Evolutionary conservation across 2,113 vertebrate species (phyloP).

Genomic region (Hiodon alosoides): DNA sequence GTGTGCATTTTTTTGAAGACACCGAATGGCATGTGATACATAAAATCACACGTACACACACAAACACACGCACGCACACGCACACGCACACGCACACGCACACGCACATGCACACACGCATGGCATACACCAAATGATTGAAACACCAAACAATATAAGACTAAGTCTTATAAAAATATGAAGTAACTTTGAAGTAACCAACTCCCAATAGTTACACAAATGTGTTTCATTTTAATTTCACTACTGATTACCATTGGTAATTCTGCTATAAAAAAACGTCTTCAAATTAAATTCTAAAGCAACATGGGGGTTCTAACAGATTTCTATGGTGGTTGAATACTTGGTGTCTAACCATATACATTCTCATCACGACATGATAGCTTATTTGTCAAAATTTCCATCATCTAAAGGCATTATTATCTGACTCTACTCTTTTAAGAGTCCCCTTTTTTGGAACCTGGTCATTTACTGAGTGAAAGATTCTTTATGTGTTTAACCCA

Average conservation of each 20-base stretch:
- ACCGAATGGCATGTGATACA: neutral
- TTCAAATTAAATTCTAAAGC: too few relatives aligned
- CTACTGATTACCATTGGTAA: constrained; percentile 24
- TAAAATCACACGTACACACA: too few relatives aligned
- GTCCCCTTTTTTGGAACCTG: neutral
- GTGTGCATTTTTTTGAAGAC: too few relatives aligned
- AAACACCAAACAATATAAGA: neutral
- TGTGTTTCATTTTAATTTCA: constrained; percentile 17
- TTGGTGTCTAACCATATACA: constrained; percentile 4
- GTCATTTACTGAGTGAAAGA: neutral
- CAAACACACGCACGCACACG: neutral
- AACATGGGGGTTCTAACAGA: too few relatives aligned
- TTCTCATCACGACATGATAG: neutral
- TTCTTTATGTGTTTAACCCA: constrained; percentile 1
- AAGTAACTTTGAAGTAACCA: too few relatives aligned
- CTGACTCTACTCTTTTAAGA: neutral
- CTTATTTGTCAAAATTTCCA: neutral
- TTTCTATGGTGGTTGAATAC: too few relatives aligned
- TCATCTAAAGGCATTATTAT: neutral
- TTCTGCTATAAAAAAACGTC: neutral
- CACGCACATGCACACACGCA: neutral
- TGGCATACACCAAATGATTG: neutral
- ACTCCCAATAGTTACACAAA: neutral
- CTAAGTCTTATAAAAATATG: too few relatives aligned
- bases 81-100: neutral